Evolutionary conservation across 2,113 vertebrate genomes (phyloP).

Genomic region (Perognathus longimembris): DNA sequence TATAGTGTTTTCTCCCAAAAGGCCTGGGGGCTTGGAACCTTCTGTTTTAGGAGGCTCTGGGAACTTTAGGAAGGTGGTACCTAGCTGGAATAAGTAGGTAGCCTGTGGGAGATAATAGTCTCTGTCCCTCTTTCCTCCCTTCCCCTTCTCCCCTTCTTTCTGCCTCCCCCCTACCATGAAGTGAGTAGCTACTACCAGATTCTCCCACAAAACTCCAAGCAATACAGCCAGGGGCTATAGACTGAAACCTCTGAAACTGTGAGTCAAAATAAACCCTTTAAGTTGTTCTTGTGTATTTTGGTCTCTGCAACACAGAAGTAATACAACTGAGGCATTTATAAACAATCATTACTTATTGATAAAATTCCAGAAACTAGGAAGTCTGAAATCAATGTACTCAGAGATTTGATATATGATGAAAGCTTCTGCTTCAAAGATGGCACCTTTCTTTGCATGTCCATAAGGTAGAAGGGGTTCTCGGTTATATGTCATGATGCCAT

Average conservation of each 20-base stretch:
- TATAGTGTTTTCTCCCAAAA: too few species aligned
- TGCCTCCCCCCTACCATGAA: not conserved
- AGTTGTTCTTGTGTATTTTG: too few species aligned
- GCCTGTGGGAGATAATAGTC: too few species aligned
- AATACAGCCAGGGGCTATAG: too few species aligned
- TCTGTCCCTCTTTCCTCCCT: accelerated
- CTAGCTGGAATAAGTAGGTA: too few species aligned
- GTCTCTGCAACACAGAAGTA: not conserved
- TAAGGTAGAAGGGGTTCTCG: not conserved
- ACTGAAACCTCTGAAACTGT: too few species aligned
- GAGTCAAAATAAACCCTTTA: too few species aligned
- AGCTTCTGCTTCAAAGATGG: not conserved
- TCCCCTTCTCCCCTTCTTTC: not conserved
- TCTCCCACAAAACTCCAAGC: too few species aligned
- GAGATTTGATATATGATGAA: not conserved
- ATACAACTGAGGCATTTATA: not conserved
- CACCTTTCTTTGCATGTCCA: not conserved
- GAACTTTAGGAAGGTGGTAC: too few species aligned
- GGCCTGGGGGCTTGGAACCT: too few species aligned
- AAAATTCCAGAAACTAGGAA: not conserved
- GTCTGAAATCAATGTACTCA: not conserved
- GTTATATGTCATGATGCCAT: not conserved
- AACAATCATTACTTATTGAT: not conserved
- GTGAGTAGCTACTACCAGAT: too few species aligned
- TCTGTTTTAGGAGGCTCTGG: too few species aligned